A percentile compares a stretch with the other conserved stretches of the same genome.
phyloP scores from a whole-genome alignment of 2,888 invertebrate species.

The Tipula vernalis region DNA sequence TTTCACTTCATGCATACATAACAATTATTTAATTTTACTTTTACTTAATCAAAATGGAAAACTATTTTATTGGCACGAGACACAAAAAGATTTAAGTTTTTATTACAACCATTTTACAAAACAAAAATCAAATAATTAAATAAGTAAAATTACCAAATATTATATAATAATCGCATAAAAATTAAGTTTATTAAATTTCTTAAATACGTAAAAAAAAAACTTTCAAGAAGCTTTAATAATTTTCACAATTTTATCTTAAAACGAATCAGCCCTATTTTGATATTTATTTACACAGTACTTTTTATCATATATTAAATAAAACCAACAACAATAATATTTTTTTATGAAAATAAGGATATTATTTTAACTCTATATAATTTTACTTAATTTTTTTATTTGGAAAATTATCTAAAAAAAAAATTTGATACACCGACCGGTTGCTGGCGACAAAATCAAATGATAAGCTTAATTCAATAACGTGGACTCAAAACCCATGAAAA shows the following conservation, averaged over 20 bases:
- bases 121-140: background rate
- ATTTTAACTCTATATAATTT: background rate
- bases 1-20: background rate
- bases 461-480: constrained; percentile 21
- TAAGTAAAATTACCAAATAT: background rate
- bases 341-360: background rate
- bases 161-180: background rate
- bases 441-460: constrained; percentile 21
- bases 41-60: background rate
- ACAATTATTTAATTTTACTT: background rate
- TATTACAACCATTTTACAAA: background rate
- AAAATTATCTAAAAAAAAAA: background rate
- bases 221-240: background rate
- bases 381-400: background rate
- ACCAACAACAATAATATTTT: background rate
- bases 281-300: background rate
- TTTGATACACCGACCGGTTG: constrained; percentile 18
- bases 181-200: background rate
- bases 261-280: background rate
- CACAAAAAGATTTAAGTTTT: background rate
- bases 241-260: background rate
- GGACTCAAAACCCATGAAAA: constrained; percentile 17
- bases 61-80: background rate
- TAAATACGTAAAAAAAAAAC: background rate
- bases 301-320: background rate